These are phyloP conservation scores for Passer domesticus DNA, from an alignment of 2,113 vertebrate species.

Conservation along the genomic window DNA sequence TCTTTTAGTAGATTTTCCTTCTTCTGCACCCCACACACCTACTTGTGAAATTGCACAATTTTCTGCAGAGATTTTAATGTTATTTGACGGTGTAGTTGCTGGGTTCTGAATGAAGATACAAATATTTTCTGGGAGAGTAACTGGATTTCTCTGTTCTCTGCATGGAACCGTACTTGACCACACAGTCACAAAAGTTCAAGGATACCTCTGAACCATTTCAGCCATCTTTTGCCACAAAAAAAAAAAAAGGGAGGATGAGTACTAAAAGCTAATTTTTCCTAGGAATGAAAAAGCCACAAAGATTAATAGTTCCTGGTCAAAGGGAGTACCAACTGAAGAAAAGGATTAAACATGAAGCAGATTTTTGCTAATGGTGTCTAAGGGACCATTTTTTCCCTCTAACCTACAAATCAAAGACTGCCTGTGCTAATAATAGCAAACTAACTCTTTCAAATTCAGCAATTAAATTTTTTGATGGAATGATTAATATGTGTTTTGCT, in stretches of 20 bases:
- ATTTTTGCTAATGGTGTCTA: background rate
- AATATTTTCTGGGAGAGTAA: background rate
- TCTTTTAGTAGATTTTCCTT: background rate
- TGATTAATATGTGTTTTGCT: background rate
- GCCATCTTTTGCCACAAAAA: background rate
- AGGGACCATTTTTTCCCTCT: background rate
- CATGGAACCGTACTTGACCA: background rate
- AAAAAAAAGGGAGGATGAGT: background rate
- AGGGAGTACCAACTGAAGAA: background rate
- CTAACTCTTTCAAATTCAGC: background rate
- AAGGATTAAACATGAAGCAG: background rate
- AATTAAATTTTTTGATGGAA: background rate
- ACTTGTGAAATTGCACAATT: background rate
- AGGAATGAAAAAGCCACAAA: background rate
- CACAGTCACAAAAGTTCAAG: background rate
- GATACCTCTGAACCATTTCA: background rate
- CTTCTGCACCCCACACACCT: background rate
- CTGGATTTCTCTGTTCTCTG: background rate
- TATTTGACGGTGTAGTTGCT: background rate
- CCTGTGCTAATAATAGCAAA: background rate
- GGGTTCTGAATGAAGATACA: background rate
- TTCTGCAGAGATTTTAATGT: background rate
- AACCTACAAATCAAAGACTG: background rate
- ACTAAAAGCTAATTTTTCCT: background rate
- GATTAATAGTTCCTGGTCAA: background rate